Percentiles rank a stretch among this genome's conserved stretches.
Evolutionary conservation across 2,113 vertebrate genomes (phyloP).

Genomic region (Callospermophilus lateralis): DNA sequence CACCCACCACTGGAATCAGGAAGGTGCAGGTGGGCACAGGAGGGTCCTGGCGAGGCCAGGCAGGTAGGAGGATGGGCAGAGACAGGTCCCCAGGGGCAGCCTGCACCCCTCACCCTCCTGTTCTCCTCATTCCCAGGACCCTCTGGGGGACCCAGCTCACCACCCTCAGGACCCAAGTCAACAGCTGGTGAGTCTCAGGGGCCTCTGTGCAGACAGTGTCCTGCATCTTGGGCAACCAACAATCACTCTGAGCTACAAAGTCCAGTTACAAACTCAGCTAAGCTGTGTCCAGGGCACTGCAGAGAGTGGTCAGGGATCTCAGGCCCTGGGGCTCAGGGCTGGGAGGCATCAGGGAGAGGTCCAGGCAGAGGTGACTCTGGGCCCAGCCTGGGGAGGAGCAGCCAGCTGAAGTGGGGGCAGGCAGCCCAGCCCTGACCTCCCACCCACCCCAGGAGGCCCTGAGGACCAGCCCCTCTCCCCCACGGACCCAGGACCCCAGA

Average conservation of each 20-base stretch:
- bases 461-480: background rate
- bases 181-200: background rate
- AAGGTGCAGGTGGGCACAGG: background rate
- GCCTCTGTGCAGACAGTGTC: too few species aligned
- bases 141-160: accelerated
- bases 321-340: background rate
- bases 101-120: background rate
- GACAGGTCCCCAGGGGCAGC: background rate
- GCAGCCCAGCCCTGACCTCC: background rate
- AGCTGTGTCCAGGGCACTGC: too few species aligned
- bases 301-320: background rate
- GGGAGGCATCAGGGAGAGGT: background rate
- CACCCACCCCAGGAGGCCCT: background rate
- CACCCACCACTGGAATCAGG: background rate
- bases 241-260: too few species aligned
- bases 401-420: background rate
- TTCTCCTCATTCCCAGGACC: too few species aligned
- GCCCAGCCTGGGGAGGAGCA: too few species aligned
- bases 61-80: background rate
- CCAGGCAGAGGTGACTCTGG: background rate
- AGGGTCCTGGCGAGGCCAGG: background rate
- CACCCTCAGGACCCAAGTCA: accelerated
- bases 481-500: accelerated
- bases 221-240: too few species aligned
- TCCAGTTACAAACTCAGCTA: background rate